Evolutionary conservation across 2,888 invertebrate species (phyloP).

Genomic region (Acheta domesticus): DNA sequence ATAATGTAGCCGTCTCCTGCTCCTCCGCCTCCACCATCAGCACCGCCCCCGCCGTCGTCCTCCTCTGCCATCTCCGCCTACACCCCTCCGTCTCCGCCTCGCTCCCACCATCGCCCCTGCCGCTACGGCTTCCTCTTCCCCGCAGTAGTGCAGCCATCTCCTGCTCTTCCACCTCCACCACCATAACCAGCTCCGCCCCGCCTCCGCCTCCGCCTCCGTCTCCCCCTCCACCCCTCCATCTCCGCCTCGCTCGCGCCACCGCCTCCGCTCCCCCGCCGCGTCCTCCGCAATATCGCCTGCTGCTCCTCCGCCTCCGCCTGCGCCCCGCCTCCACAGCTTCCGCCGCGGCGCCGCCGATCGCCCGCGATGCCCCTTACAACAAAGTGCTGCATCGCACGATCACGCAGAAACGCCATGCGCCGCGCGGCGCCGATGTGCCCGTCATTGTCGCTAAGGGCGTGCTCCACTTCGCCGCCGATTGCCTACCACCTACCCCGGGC

Average conservation of each 20-base stretch:
- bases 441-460: constrained; percentile 18
- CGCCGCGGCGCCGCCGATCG: neutral
- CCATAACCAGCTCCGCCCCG: neutral
- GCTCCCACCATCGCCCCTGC: neutral
- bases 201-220: too few relatives aligned
- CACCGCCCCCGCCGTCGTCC: neutral
- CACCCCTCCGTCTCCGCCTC: neutral
- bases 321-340: neutral
- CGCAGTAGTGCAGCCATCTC: too few relatives aligned
- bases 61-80: too few relatives aligned
- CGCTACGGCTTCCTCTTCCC: neutral
- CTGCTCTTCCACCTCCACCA: too few relatives aligned
- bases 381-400: constrained; percentile 5
- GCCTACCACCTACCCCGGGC: too few relatives aligned
- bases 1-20: too few relatives aligned
- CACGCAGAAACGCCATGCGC: neutral
- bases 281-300: too few relatives aligned
- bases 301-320: neutral
- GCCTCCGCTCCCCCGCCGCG: too few relatives aligned
- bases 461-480: neutral
- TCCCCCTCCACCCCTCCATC: neutral
- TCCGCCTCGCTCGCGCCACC: too few relatives aligned
- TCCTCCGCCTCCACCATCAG: too few relatives aligned
- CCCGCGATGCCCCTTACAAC: neutral
- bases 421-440: neutral